Evolutionary conservation across 1,140 invertebrate genomes (phyloP).

Genomic region (Hylyphantes graminicola): DNA sequence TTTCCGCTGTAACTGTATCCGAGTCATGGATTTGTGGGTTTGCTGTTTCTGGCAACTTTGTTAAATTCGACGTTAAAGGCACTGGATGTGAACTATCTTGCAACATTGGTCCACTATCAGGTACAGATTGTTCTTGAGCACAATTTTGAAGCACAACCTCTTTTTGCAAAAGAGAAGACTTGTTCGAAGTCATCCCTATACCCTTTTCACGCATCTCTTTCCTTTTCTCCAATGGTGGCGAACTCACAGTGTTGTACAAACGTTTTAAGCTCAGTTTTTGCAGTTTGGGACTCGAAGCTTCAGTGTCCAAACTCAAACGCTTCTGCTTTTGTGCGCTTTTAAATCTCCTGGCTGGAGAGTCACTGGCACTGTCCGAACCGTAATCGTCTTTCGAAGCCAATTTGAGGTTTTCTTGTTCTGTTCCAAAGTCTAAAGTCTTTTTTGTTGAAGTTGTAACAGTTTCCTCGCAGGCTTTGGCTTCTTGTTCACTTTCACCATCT

Average conservation of each 20-base stretch:
- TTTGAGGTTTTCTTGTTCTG: neutral
- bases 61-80: slow-evolving; percentile 5
- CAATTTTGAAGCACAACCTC: neutral
- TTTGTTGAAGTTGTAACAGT: neutral
- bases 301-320: slow-evolving; percentile 32
- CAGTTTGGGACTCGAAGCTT: slow-evolving; percentile 55
- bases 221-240: slow-evolving; percentile 29
- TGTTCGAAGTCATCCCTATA: neutral
- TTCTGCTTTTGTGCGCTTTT: slow-evolving; percentile 48
- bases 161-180: neutral
- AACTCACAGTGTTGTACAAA: slow-evolving; percentile 35
- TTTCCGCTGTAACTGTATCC: slow-evolving; percentile 28
- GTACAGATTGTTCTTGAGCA: neutral
- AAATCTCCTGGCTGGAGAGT: neutral
- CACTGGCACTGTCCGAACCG: neutral
- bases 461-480: slow-evolving; percentile 4
- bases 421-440: neutral
- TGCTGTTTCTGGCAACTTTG: neutral
- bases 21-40: neutral
- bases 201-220: neutral
- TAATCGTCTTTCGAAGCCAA: neutral
- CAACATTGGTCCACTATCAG: neutral
- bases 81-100: slow-evolving; percentile 20
- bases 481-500: slow-evolving; percentile 18
- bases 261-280: slow-evolving; percentile 51